Base-by-base conservation (phyloP, 2,797 vertebrate genomes). In the Carcharodon carcharias region DNA sequence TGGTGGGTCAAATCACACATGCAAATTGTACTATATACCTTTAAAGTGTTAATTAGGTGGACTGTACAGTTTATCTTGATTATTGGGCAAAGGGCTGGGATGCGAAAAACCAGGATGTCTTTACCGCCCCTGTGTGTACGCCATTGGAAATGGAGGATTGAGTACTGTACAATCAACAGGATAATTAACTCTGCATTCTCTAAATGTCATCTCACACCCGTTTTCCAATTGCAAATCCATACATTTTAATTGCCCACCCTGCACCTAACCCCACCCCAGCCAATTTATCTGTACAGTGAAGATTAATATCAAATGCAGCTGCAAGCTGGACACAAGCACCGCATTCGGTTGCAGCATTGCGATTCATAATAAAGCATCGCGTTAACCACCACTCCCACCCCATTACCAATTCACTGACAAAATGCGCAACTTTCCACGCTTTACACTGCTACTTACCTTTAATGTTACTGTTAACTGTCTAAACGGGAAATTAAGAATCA, bases 41-140 rank as follows among this genome's bases (percentile, higher is more conserved):
- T 23, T 2, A 65, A 65, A 4, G 18, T 65, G n/a, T 65, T 93
- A 31, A 18, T 63, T 2, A n/a, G 35, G 35, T 65, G 35, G 58
- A n/a, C 6, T 18, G 8, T 5, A 40, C 28, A 16, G 91, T 40
- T 65, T 65, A 61, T 67, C 63, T 11, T 40, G n/a, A 40, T 45
- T n/a, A 93, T 40, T 40, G 9, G 18, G n/a, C n/a, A 67, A 93
- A 67, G 63, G 61, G 65, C 11, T 71, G 67, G 67, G 67, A 56
- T 71, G 69, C 93, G 61, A 93, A 95, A 73, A 95, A 56, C 23
- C 31, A 95, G 93, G 94, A 95, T 95, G 94, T 35, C 94, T 95
- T 95, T 95, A 95, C 67, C 69, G 94, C 94, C 94, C 94, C 94
- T 95, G 45, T 95, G 94, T 95, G 94, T 73, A 73, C 91, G 91